Conservation (phyloP, 2,113 vertebrate genomes). For the Tinamus guttatus region DNA sequence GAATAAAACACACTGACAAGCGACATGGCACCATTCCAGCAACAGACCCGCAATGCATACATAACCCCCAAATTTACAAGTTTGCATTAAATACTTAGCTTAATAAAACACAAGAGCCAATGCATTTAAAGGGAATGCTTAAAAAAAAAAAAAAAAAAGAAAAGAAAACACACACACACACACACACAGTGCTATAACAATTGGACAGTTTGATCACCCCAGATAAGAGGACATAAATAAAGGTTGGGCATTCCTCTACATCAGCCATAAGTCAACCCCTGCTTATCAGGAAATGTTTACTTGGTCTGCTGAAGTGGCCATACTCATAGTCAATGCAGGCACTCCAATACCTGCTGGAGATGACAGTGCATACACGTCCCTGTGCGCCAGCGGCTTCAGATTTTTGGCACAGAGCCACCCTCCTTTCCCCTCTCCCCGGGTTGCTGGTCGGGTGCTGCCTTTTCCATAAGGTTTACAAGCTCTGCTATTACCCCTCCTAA, state of each 20-base stretch:
- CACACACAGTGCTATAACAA: not conserved
- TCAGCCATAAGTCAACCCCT: not conserved
- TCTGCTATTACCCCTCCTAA: not conserved
- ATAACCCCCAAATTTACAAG: not conserved
- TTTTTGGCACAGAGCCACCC: not conserved
- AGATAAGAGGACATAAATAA: not conserved
- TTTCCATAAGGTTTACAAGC: not conserved
- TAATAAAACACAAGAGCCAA: not conserved
- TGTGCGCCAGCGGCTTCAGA: not conserved
- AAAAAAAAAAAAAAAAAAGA: not conserved
- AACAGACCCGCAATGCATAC: not conserved
- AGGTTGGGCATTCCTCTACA: no score
- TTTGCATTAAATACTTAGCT: not conserved
- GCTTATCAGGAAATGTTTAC: fast-evolving
- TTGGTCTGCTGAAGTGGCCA: not conserved
- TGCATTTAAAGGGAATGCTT: not conserved
- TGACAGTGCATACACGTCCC: fast-evolving
- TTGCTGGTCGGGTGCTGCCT: not conserved
- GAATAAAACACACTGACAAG: not conserved
- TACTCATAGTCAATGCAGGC: fast-evolving
- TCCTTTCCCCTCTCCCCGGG: not conserved
- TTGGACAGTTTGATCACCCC: not conserved
- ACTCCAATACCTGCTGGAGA: not conserved
- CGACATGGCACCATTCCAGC: not conserved
- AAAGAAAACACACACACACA: no score